Base-by-base conservation (phyloP, 2,888 invertebrate species). In the Caenorhabditis becei region DNA sequence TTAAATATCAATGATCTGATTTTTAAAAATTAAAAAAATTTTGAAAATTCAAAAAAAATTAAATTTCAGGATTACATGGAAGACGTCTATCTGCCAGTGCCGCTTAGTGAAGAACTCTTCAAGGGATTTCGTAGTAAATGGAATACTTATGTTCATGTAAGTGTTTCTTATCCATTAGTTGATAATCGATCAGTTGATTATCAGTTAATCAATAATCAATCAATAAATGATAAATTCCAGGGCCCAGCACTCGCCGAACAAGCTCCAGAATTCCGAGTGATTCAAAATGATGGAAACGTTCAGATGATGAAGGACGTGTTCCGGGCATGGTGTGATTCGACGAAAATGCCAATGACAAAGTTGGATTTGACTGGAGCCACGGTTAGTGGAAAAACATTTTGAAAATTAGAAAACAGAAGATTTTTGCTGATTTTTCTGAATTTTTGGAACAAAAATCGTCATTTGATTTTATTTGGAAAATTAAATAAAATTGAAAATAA, bases 281-380 rank as follows among this genome's bases (percentile, higher is more conserved):
- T 5, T n/a, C n/a, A n/a, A 7, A 71, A 78, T 44, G 47, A 56
- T n/a, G 74, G 51, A 11, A 77, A 82, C 28, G 10, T 72, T 5
- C 61, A 37, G 10, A 54, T 63, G 65, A 71, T 71, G 23, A 24
- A 49, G 16, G 32, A 58, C 26, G 80, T 74, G 11, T 77, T 85
- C 18, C 32, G 53, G 3, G 14, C 70, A 1, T 86, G 82, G 77
- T 72, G 58, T 4, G 83, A 87, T 44, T 47, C 83, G 28, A 58
- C 58, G 35, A 51, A 80, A 35, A 67, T 86, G 2, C 87, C 86
- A 4, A 65, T 87, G 5, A 24, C 44, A 1, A 61, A 83, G 14
- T 28, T 87, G 47, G 77, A 86, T 65, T 56, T 87, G 58, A 75
- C 83, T 2, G 84, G 87, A 20, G 83, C 84, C 1, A 44, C 49